Percentiles rank a stretch among this genome's conserved stretches.
Conservation (phyloP, 92 coral and sea anemone species). For the Bergia sp. region DNA sequence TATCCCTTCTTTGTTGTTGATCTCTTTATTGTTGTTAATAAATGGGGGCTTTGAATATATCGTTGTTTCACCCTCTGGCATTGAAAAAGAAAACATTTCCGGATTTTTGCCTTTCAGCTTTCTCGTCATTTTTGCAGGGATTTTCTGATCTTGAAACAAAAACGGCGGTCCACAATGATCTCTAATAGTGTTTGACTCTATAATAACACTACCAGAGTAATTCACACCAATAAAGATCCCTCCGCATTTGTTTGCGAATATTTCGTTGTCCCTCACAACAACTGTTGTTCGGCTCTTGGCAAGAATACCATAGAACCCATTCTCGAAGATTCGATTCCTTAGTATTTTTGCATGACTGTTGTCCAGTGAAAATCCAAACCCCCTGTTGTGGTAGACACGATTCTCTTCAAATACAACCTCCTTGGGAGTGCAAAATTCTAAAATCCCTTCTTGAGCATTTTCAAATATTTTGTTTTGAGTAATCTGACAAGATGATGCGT, state of each 20-base stretch:
- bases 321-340: constrained; percentile 15
- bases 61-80: constrained; percentile 15
- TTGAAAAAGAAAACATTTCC: background rate
- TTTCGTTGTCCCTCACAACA: too few species aligned
- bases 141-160: background rate
- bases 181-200: constrained; percentile 64
- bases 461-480: too few species aligned
- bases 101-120: too few species aligned
- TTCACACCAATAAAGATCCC: constrained; percentile 44
- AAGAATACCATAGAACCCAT: too few species aligned
- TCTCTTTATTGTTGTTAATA: constrained; percentile 32
- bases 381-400: constrained; percentile 67
- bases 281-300: too few species aligned
- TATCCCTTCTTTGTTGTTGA: constrained; percentile 53
- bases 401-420: constrained; percentile 23
- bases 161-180: constrained; percentile 77
- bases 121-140: background rate
- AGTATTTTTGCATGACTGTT: background rate
- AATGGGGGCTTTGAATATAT: constrained; percentile 51
- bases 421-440: too few species aligned
- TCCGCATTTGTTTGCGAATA: too few species aligned
- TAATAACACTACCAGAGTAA: constrained; percentile 53
- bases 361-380: constrained; percentile 69
- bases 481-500: constrained; percentile 47
- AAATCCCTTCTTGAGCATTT: too few species aligned